A percentile compares a stretch with the other conserved stretches of the same genome.
Evolutionary conservation across 2,888 invertebrate genomes (phyloP).

Genomic region (Megastigmus dorsalis): DNA sequence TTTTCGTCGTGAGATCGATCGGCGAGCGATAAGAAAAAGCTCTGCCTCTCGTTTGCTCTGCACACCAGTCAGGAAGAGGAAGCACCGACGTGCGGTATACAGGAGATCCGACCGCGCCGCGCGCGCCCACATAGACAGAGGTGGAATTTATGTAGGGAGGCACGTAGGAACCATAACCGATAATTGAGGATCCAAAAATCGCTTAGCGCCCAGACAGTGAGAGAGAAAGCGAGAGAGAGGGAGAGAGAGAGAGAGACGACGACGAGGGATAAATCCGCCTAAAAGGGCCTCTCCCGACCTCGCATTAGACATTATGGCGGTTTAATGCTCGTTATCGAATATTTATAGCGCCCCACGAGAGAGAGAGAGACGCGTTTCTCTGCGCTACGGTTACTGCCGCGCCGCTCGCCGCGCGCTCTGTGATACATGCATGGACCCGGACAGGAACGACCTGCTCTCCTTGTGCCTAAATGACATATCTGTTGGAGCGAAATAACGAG

Average conservation of each 20-base stretch:
- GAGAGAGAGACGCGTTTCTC: neutral
- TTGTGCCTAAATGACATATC: conserved; percentile 33
- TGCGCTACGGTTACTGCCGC: neutral
- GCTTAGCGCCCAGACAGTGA: conserved; percentile 39
- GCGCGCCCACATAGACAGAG: neutral
- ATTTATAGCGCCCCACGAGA: conserved; percentile 51
- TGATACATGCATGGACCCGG: conserved; percentile 31
- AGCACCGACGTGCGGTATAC: neutral
- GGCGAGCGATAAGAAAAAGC: conserved; percentile 1
- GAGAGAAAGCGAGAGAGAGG: no score
- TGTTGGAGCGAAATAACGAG: neutral
- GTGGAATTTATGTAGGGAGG: conserved; percentile 29
- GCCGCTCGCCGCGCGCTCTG: neutral
- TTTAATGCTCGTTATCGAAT: conserved; percentile 57
- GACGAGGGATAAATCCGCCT: conserved; percentile 41
- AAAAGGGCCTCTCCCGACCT: conserved; percentile 38
- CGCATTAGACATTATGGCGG: conserved; percentile 51
- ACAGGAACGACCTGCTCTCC: neutral
- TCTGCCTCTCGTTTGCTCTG: neutral
- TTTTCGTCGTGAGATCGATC: no score
- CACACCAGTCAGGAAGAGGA: neutral
- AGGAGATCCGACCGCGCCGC: neutral
- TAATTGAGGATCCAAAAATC: conserved; percentile 54
- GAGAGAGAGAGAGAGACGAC: no score
- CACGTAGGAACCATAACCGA: conserved; percentile 52